phyloP scores from a whole-genome alignment of 2,113 vertebrate genomes.

The Bubo scandiacus region DNA sequence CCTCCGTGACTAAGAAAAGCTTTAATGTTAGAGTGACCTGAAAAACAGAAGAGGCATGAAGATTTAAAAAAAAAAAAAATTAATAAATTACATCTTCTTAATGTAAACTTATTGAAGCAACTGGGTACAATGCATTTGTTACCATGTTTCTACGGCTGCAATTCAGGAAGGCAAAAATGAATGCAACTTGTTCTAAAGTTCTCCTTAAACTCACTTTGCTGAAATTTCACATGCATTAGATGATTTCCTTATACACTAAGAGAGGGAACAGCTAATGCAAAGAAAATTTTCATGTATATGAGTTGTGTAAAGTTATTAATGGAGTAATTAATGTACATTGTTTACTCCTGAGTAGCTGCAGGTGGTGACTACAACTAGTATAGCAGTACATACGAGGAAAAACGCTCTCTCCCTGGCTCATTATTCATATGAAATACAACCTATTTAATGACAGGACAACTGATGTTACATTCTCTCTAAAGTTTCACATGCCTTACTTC shows the following conservation, averaged over 20 bases:
- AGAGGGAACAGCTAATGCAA: neutral
- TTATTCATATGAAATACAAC: neutral
- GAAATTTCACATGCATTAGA: neutral
- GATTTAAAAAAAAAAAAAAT: neutral
- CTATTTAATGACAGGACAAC: neutral
- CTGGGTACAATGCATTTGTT: neutral
- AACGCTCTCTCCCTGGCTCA: neutral
- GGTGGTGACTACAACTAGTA: neutral
- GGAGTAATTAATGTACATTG: neutral
- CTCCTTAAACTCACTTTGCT: neutral
- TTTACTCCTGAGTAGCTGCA: neutral
- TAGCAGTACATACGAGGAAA: neutral
- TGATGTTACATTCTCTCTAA: neutral
- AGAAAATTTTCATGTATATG: neutral
- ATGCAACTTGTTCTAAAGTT: neutral
- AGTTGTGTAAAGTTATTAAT: neutral
- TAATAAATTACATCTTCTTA: neutral
- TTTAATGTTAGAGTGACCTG: constrained; percentile 89
- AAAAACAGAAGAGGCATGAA: neutral
- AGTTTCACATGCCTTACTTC: neutral
- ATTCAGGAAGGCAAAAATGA: neutral
- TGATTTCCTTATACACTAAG: neutral
- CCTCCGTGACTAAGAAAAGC: constrained; percentile 97
- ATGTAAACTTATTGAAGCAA: neutral
- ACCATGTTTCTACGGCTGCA: fast-evolving